Base-by-base conservation (phyloP, 2,888 invertebrate species). In the Trissolcus japonicus region DNA sequence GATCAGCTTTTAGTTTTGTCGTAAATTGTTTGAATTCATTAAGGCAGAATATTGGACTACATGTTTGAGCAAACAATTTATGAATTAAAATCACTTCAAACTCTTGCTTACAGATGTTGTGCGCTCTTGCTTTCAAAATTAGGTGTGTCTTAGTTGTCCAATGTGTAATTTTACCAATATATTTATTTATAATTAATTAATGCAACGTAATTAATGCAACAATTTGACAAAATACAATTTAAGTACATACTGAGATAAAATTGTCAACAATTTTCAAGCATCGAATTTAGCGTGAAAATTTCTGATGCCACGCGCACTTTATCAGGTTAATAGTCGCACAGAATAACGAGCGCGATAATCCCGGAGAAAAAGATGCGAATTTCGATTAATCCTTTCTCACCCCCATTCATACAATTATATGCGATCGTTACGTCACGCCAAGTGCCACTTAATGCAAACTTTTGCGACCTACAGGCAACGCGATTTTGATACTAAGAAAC, bases 21-120 rank as follows among this genome's bases (percentile, higher is more conserved):
- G 54, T 63, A 75, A 75, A 75, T 68, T 75, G 63, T 68, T 63
- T 68, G 63, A 67, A 75, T 68, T 68, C 67, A 68, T 62, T 75
- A 54, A 68, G 63, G 53, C 40, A 59, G 63, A 62, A 68, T 75
- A 67, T 62, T 54, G 62, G 54, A 54, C 62, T 59, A 46, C 63
- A 54, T 75, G 68, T 75, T 68, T 59, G 54, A 54, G 57, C 67
- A 57, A 74, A 68, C 57, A 57, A 56, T 75, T 75, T 75, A 68
- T 35, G 53, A 61, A 62, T 67, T 74, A 68, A 68, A 74, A 68
- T 62, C 57, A 68, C 57, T 68, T 50, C 53, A 40, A 68, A 68
- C 67, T 74, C 62, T 74, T 67, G 62, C 62, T 63, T 46, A 7
- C 46, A 21, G n/a, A n/a, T n/a, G n/a, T 53, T 55, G 13, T 50